Percentiles rank a stretch among this genome's conserved stretches.
Conservation (phyloP, 2,797 vertebrate genomes). For the Peromyscus eremicus region DNA sequence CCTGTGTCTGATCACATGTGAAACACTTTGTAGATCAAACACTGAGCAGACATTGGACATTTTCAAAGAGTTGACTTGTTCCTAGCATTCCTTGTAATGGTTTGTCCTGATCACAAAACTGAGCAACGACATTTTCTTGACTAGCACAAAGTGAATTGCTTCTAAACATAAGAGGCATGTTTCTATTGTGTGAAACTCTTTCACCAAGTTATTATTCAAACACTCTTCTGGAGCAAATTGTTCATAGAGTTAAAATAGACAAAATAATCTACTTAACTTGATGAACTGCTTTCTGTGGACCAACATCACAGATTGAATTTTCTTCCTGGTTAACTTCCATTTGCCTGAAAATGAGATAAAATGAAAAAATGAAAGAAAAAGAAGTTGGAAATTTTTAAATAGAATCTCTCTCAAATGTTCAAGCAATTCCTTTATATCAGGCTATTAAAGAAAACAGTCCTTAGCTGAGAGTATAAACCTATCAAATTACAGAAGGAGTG, state of each 20-base stretch:
- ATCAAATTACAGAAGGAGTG: background rate
- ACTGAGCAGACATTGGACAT: background rate
- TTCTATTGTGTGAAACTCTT: background rate
- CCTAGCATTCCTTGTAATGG: background rate
- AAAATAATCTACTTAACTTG: conserved; percentile 23
- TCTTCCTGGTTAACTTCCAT: conserved; percentile 32
- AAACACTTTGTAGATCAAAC: background rate
- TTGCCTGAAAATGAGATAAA: conserved; percentile 35
- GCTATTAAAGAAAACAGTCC: background rate
- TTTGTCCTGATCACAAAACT: background rate
- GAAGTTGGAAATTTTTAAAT: background rate
- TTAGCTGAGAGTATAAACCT: background rate
- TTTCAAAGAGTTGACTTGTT: background rate
- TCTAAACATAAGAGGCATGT: background rate
- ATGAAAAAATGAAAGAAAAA: conserved; percentile 27
- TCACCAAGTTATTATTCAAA: background rate
- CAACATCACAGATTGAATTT: conserved; percentile 57
- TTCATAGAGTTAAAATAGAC: conserved; percentile 47
- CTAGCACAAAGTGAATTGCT: background rate
- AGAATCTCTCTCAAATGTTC: conserved; percentile 41
- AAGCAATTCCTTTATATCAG: background rate
- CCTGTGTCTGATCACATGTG: background rate
- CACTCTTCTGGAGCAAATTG: conserved; percentile 16
- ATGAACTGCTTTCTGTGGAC: conserved; percentile 43
- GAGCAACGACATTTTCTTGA: background rate